Evolutionary conservation across 2,113 vertebrate species (phyloP), one percentile per base, ranked within the genome.

Genomic region (Mesitornis unicolor): DNA sequence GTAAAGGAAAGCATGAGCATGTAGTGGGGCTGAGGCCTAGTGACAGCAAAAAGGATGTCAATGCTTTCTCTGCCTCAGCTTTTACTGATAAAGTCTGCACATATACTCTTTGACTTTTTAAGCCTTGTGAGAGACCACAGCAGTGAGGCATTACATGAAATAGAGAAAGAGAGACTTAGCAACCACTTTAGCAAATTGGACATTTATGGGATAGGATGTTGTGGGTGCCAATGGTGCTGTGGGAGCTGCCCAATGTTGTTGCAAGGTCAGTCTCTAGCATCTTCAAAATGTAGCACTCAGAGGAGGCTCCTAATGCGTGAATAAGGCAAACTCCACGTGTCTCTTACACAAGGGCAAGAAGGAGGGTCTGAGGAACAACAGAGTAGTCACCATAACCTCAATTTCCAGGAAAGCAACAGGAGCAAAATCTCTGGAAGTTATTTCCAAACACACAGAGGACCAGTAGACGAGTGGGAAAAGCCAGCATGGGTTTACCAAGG

Each of bases 271-370:
- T n/a, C 38, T 59, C 14, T 36, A 14, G 10, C 17, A 19, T 67
- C 33, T 70, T 78, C 17, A 36, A 59, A 75, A 68, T 71, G 26
- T 50, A 19, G 38, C 38, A 38, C 33, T 47, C 47, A 38, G 59
- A 77, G 10, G 17, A 74, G 42, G 15, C 13, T 78, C 33, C 47
- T 63, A 19, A 60, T 68, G 14, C 28, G 43, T 80, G 26, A 71
- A 56, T 64, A 76, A 69, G 29, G 24, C 53, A 29, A 69, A 31
- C 4, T 48, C 17, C 6, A 28, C 11, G 12, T 0, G 0, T 13
- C 20, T 43, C 9, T 85, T 38, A 60, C 71, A 48, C 36, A 89
- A n/a, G 21, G 35, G 9, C 33, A 43, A 71, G 36, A 50, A 59
- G 9, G 11, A 83, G 7, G 21, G 59, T 48, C 21, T 59, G 43